phyloP scores from a whole-genome alignment of 2,888 invertebrate genomes.

The Hyles lineata region DNA sequence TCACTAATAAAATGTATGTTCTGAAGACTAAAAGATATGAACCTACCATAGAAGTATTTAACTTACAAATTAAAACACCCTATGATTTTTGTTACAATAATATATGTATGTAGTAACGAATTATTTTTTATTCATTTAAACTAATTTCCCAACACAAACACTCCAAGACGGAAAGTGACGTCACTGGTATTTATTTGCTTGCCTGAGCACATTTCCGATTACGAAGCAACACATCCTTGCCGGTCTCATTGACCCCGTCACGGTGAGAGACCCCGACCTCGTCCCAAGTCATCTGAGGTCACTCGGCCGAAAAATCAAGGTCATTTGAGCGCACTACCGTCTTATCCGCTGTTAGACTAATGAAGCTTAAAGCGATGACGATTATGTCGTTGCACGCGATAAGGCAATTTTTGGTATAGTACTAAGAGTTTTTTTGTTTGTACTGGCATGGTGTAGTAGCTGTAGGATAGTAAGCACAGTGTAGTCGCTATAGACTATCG shows the following conservation, averaged over 20 bases:
- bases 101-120: too few species aligned
- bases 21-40: too few species aligned
- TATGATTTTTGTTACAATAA: too few species aligned
- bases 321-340: neutral
- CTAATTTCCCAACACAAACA: slow-evolving; percentile 17
- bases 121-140: too few species aligned
- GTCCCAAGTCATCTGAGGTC: slow-evolving; percentile 29
- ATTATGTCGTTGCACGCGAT: neutral
- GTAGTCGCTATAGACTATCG: too few species aligned
- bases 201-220: slow-evolving; percentile 32
- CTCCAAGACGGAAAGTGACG: slow-evolving; percentile 7
- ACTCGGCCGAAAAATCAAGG: slow-evolving; percentile 29
- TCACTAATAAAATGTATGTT: too few species aligned
- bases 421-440: too few species aligned
- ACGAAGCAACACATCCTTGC: slow-evolving; percentile 37
- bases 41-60: too few species aligned
- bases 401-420: neutral
- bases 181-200: slow-evolving; percentile 25
- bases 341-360: neutral
- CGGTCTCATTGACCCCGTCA: slow-evolving; percentile 45
- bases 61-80: too few species aligned
- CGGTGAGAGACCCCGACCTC: slow-evolving; percentile 45
- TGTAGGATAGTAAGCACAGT: too few species aligned
- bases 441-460: too few species aligned
- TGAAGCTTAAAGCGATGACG: slow-evolving; percentile 1